Evolutionary conservation across 2,888 invertebrate species (phyloP).

Genomic region (Scaptodrosophila latifasciaeformis): DNA sequence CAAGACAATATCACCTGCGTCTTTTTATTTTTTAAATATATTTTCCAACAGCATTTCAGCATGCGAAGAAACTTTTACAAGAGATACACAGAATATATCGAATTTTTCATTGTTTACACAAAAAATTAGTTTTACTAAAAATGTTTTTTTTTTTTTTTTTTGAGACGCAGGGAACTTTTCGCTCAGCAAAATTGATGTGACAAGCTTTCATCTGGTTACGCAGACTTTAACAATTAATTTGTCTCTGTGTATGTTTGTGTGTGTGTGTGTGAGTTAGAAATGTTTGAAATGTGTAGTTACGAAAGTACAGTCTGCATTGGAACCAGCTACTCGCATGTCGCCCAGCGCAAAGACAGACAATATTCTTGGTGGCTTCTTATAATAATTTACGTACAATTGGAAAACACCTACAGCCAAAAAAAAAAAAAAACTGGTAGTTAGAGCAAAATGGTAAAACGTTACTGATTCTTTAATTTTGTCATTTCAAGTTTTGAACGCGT

Average conservation of each 20-base stretch:
- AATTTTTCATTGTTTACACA: too few relatives aligned
- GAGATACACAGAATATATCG: conserved; percentile 14
- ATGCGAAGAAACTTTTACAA: conserved; percentile 34
- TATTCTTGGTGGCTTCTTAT: conserved; percentile 32
- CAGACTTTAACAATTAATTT: conserved; percentile 31
- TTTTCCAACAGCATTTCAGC: conserved; percentile 15
- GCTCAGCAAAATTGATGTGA: conserved; percentile 76
- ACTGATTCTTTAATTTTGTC: neutral
- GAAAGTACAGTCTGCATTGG: conserved; percentile 27
- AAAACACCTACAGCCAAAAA: conserved; percentile 47
- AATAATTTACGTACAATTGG: conserved; percentile 14
- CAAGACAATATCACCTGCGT: conserved; percentile 66
- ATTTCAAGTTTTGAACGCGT: conserved; percentile 31
- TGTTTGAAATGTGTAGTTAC: conserved; percentile 8
- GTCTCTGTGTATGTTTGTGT: neutral
- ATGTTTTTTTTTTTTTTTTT: too few relatives aligned
- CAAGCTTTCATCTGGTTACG: conserved; percentile 71
- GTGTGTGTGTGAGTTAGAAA: conserved; percentile 9
- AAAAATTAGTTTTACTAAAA: too few relatives aligned
- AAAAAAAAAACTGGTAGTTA: too few relatives aligned
- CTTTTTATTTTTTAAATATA: too few relatives aligned
- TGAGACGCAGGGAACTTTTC: conserved; percentile 75
- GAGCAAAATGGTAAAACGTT: conserved; percentile 10
- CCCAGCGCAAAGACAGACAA: conserved; percentile 73
- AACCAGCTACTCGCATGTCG: conserved; percentile 74